Conservation (phyloP, 2,797 vertebrate species). For the Selene dorsalis region DNA sequence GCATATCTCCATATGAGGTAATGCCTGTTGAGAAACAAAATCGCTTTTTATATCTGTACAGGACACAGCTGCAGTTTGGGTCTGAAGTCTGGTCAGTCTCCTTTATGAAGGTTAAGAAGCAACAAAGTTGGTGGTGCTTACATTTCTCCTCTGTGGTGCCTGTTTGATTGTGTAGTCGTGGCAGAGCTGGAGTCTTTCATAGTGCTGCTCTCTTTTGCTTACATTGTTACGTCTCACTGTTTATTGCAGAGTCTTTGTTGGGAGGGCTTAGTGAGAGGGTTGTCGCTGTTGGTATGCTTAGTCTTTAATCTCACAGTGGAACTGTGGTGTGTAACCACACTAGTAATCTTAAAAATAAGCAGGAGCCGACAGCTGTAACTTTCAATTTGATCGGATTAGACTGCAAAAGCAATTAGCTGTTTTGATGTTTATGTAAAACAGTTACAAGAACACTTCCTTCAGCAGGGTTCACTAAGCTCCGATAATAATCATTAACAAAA, state of each 20-base stretch:
- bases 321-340: not conserved
- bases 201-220: conserved; percentile 30
- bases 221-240: conserved; percentile 45
- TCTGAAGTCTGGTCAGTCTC: conserved; percentile 11
- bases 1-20: conserved; percentile 20
- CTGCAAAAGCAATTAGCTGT: not conserved
- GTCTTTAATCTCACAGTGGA: conserved; percentile 52
- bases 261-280: conserved; percentile 28
- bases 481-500: not conserved
- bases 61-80: conserved; percentile 14
- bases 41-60: conserved; percentile 50
- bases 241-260: conserved; percentile 56
- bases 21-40: conserved; percentile 67
- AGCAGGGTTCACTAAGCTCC: no score
- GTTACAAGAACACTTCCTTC: not conserved
- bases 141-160: not conserved
- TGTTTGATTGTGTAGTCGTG: conserved; percentile 6
- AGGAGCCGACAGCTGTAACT: not conserved
- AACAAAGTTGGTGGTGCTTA: not conserved
- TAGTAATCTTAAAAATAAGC: not conserved
- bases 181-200: conserved; percentile 4
- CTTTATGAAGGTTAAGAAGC: not conserved
- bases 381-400: not conserved
- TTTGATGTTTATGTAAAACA: not conserved
- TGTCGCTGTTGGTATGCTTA: conserved; percentile 39